Base-by-base conservation (phyloP, 2,113 vertebrate genomes). In the Oncorhynchus mykiss region DNA sequence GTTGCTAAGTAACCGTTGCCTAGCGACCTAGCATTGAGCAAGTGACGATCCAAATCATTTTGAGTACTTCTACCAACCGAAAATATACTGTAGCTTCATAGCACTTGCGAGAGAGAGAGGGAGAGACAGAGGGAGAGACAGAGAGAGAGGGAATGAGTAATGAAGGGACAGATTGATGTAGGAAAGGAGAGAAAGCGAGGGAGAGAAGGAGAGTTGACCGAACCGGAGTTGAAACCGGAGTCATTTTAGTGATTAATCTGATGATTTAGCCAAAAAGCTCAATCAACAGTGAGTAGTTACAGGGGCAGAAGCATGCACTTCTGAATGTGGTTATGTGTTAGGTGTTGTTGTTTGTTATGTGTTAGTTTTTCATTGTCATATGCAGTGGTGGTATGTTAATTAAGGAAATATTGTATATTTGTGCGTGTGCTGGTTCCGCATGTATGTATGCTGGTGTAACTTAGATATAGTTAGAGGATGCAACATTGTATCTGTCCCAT, bases 1-100 rank as follows among this genome's bases (percentile, higher is more conserved):
- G 91, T 91, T 91, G 89, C 89, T 80, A 80, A 82, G 90, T 88
- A 90, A 91, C 91, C 39, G 84, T 91, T 90, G 88, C 86, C 83
- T 89, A 88, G 87, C 86, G 4, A 54, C 87, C 84, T 85, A 75
- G 24, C 72, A 45, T 34, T 16, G 16, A n/a, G 29, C 67, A 69
- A 34, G 67, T 22, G 29, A 31, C 29, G 8, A 45, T 20, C 20
- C 6, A 29, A 69, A n/a, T 69, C 0, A 2, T 29, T 69, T 45
- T 31, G 67, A 18, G 78, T n/a, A 67, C 31, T 9, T 69, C 59
- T 78, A 75, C 68, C 76, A 76, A 78, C 65, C 73, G 62, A 77
- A 85, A 73, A 65, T 77, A 45, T 18, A 64, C 69, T 80, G 80
- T 73, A 77, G 77, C 74, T 85, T 74, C 82, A 14, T 67, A 67